Conservation (phyloP, 2,113 vertebrate species). For the Natator depressus region DNA sequence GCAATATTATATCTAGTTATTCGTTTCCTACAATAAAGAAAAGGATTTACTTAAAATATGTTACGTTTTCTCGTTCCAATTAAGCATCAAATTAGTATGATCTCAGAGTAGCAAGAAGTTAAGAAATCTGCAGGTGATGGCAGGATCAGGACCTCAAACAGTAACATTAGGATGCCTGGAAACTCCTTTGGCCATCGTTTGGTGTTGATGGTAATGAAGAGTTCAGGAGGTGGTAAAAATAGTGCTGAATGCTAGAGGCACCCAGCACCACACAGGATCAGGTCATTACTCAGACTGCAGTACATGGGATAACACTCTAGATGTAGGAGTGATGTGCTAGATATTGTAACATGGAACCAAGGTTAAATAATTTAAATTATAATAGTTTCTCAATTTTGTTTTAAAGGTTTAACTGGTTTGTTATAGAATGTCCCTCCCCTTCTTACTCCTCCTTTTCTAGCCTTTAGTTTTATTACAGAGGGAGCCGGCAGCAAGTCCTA, state of each 20-base stretch:
- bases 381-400: background rate
- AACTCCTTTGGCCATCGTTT: background rate
- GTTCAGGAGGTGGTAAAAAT: background rate
- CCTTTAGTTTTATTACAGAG: background rate
- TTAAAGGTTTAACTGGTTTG: background rate
- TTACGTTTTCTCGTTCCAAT: background rate
- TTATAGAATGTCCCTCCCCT: background rate
- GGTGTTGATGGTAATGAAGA: background rate
- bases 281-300: background rate
- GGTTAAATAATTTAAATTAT: conserved; percentile 1
- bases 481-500: background rate
- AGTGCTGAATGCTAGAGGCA: background rate
- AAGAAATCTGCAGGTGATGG: background rate
- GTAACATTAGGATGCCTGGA: background rate
- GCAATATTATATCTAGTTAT: background rate
- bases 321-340: background rate
- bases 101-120: background rate
- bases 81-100: background rate
- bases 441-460: background rate
- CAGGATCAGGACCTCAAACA: background rate
- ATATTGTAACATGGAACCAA: background rate
- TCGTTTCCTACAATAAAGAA: background rate
- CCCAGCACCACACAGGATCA: background rate
- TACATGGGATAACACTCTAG: background rate
- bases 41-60: background rate